Evolutionary conservation across 1,140 invertebrate genomes (phyloP).

Genomic region (Drosophila pseudoananassae): DNA sequence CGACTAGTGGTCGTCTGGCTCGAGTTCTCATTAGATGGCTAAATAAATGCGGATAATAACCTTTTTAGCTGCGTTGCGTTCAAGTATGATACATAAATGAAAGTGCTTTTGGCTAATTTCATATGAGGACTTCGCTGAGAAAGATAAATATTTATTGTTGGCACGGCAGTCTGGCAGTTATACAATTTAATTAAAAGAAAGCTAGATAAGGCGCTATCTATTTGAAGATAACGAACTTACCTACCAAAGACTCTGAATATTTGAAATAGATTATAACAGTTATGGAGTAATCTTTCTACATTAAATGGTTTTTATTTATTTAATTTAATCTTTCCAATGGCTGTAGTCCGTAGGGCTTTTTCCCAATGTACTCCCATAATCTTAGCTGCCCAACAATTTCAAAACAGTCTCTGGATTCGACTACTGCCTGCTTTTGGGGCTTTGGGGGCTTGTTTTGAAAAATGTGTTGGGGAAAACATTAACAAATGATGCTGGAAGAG

Average conservation of each 20-base stretch:
- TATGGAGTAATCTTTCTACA: neutral
- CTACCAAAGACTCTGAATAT: neutral
- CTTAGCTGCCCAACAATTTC: slow-evolving; percentile 23
- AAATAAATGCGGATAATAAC: slow-evolving; percentile 52
- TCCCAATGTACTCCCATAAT: neutral
- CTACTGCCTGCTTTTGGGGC: slow-evolving; percentile 29
- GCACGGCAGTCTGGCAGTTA: neutral
- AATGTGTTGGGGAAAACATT: slow-evolving; percentile 36
- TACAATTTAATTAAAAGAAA: slow-evolving; percentile 13
- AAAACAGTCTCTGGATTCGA: slow-evolving; percentile 5
- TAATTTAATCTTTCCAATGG: neutral
- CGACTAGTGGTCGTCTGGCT: neutral
- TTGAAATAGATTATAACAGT: neutral
- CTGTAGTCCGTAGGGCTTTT: neutral
- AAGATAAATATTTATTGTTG: slow-evolving; percentile 31
- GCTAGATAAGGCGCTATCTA: slow-evolving; percentile 10
- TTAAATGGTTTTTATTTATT: neutral
- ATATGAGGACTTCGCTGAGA: neutral
- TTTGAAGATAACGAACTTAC: slow-evolving; percentile 8
- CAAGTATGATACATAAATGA: slow-evolving; percentile 65
- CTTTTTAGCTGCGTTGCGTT: slow-evolving; percentile 3
- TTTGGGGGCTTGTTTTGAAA: neutral
- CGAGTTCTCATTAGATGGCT: slow-evolving; percentile 17
- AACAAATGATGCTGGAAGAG: slow-evolving; percentile 37
- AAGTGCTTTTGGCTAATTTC: slow-evolving; percentile 10